Evolutionary conservation across 2,888 invertebrate genomes (phyloP), one percentile per base, ranked within the genome.

Genomic region (Leucophenga maculata): DNA sequence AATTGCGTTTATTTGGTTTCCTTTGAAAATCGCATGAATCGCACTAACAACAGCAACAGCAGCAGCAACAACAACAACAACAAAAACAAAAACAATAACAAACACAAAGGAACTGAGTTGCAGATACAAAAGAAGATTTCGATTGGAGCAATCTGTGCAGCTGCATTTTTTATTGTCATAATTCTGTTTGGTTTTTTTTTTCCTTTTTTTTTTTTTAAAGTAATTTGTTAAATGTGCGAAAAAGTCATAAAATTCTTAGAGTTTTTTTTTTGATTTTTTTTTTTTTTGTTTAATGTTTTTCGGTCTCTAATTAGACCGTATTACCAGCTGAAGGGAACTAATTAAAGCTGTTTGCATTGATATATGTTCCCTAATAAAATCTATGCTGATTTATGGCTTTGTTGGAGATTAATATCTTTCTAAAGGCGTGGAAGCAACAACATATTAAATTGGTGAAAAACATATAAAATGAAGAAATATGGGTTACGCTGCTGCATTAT

Each of bases 151-250:
- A 18, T 55, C 55, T 59, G 59, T 8, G 59, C 59, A 31, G 32
- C 59, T 31, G 32, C 16, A 32, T 20, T 46, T 64, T 64, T 64
- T 48, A 64, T 64, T 64, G 62, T 64, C 46, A 48, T 64, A 46
- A 46, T 64, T 64, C n/a, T 16, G 44, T 48, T 64, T 0, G 46
- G 46, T 46, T 64, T n/a, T 32, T 46, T 13, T 46, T 62, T 46
- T 46, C 22, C 14, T 57, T 13, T 13, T 20, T 6, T 26, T 59
- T n/a, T 18, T 50, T 22, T 62, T 18, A 6, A 14, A 18, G 62
- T 48, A 64, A 64, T 64, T 64, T 64, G 62, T 64, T 46, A 64
- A 64, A 64, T 46, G 62, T 64, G 62, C 48, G 48, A 64, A 64
- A 64, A 32, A 22, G 9, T 48, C 62, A 64, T 64, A 64, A 64